Percentiles rank a stretch among this genome's conserved stretches.
Conservation (phyloP, 2,113 vertebrate species). For the Isichthys henryi region DNA sequence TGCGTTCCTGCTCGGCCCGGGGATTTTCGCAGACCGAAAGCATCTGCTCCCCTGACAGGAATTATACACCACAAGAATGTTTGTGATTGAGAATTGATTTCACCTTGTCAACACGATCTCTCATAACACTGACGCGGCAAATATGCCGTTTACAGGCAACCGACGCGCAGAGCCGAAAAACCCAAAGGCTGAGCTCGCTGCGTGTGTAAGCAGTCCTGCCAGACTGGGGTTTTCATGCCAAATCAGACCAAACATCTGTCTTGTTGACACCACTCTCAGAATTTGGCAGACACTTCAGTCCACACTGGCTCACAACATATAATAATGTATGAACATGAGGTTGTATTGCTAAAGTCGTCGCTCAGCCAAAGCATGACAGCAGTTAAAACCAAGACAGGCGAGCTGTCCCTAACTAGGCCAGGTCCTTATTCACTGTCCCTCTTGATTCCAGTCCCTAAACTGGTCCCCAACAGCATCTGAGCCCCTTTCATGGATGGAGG, state of each 20-base stretch:
- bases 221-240: neutral
- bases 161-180: neutral
- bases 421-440: neutral
- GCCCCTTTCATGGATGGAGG: neutral
- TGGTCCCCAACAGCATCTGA: neutral
- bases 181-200: neutral
- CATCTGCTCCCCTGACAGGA: conserved; percentile 8
- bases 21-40: conserved; percentile 3
- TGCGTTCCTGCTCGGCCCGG: neutral
- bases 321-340: neutral
- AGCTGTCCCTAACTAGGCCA: neutral
- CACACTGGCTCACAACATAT: neutral
- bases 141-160: neutral
- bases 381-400: neutral
- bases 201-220: neutral
- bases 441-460: neutral
- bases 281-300: neutral
- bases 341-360: neutral
- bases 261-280: neutral
- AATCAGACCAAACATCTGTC: neutral
- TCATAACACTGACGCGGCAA: conserved; percentile 6
- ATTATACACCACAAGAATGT: conserved; percentile 9
- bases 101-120: neutral
- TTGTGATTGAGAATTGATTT: conserved; percentile 4
- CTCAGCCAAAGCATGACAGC: neutral